Evolutionary conservation across 2,797 vertebrate species (phyloP).

Genomic region (Menidia menidia): DNA sequence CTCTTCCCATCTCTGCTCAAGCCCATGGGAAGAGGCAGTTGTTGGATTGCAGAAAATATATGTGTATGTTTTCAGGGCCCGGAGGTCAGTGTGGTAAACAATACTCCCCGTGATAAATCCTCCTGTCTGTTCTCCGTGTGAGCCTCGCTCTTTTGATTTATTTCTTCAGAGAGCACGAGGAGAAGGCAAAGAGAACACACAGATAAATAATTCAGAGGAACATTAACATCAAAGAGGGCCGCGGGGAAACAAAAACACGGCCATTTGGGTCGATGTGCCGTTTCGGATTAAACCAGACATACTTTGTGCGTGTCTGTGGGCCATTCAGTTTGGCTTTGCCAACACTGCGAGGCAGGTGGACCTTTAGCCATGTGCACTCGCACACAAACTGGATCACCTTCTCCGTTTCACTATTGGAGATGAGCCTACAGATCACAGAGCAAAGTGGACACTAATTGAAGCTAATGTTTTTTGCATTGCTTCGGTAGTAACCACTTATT

Average conservation of each 20-base stretch:
- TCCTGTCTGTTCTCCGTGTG: slow-evolving; percentile 64
- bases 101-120: slow-evolving; percentile 78
- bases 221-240: slow-evolving; percentile 81
- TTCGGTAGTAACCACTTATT: slow-evolving; percentile 45
- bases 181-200: slow-evolving; percentile 75
- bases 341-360: slow-evolving; percentile 58
- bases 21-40: slow-evolving; percentile 42
- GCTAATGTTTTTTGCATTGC: slow-evolving; percentile 54
- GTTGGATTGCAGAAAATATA: slow-evolving; percentile 72
- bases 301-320: slow-evolving; percentile 22
- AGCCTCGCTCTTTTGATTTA: slow-evolving; percentile 77
- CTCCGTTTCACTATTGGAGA: slow-evolving; percentile 43
- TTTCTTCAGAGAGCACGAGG: slow-evolving; percentile 74
- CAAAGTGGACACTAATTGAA: slow-evolving; percentile 60
- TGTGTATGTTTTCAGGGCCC: slow-evolving; percentile 70
- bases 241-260: slow-evolving; percentile 75
- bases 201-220: slow-evolving; percentile 82
- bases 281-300: slow-evolving; percentile 75
- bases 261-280: slow-evolving; percentile 77
- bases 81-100: slow-evolving; percentile 78
- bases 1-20: slow-evolving; percentile 35
- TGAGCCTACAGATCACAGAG: slow-evolving; percentile 39
- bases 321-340: slow-evolving; percentile 46
- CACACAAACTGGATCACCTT: slow-evolving; percentile 37
- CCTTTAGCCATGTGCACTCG: slow-evolving; percentile 5